Percentiles rank a stretch among this genome's conserved stretches.
Evolutionary conservation across 2,888 invertebrate species (phyloP).

Genomic region (Eristalis tenax): DNA sequence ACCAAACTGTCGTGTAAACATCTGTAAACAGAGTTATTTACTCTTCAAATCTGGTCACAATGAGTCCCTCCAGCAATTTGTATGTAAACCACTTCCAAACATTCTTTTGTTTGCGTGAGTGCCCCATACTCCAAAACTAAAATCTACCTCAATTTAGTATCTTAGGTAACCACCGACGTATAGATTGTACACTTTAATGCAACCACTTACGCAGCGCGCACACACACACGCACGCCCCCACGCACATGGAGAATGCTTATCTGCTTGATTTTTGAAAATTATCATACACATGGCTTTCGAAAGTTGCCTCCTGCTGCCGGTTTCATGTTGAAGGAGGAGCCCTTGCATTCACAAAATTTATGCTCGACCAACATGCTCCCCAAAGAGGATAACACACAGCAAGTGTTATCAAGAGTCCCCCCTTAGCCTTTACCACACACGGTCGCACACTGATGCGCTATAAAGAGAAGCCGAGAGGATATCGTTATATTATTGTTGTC

Average conservation of each 20-base stretch:
- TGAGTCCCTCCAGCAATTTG: not conserved
- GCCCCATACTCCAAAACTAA: not conserved
- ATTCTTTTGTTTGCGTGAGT: not conserved
- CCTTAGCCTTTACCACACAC: too few species aligned
- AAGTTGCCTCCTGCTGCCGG: conserved; percentile 6
- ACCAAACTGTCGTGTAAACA: conserved; percentile 4
- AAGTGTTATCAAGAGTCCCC: conserved; percentile 18
- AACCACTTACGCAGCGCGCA: not conserved
- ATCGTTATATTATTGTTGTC: conserved; percentile 58
- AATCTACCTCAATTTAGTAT: not conserved
- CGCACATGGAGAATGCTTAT: not conserved
- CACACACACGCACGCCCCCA: not conserved
- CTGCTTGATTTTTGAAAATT: conserved; percentile 39
- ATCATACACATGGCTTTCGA: conserved; percentile 19
- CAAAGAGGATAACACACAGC: conserved; percentile 6
- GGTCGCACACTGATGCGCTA: not conserved
- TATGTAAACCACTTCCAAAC: not conserved
- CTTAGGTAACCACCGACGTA: not conserved
- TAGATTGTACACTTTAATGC: conserved; percentile 8
- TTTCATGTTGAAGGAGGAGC: not conserved
- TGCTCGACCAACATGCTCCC: conserved; percentile 35
- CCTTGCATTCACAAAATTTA: conserved; percentile 42
- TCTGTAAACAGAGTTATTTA: conserved; percentile 4
- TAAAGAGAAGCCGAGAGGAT: conserved; percentile 23
- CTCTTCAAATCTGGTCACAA: not conserved